phyloP scores from a whole-genome alignment of 2,797 vertebrate genomes.

The Sebastes aleutianus region DNA sequence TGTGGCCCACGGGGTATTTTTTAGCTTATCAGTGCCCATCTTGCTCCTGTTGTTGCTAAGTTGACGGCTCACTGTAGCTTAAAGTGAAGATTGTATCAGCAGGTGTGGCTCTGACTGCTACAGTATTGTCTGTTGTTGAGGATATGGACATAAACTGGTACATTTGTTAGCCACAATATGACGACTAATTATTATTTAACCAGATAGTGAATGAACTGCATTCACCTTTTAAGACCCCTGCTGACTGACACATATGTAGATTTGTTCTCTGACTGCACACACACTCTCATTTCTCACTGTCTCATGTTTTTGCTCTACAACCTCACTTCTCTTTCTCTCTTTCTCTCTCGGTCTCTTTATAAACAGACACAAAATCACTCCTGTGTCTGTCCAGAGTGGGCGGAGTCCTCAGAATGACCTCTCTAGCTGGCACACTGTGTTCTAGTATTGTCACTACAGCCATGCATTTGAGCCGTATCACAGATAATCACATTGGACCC shows the following conservation, averaged over 20 bases:
- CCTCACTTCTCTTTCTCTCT: neutral
- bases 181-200: neutral
- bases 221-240: neutral
- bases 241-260: neutral
- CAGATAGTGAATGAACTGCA: neutral
- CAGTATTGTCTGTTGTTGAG: neutral
- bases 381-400: slow-evolving; percentile 47
- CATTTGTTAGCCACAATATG: neutral
- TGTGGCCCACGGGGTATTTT: neutral
- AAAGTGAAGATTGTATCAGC: slow-evolving; percentile 1
- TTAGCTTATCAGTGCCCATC: neutral
- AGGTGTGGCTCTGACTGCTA: neutral
- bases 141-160: neutral
- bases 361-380: slow-evolving; percentile 14
- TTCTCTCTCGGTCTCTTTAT: neutral
- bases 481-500: slow-evolving; percentile 64
- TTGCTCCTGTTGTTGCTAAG: neutral
- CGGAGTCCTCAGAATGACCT: slow-evolving; percentile 58
- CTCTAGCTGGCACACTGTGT: slow-evolving; percentile 73
- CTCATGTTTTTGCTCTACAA: slow-evolving; percentile 9
- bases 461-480: slow-evolving; percentile 45
- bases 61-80: neutral
- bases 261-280: neutral
- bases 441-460: slow-evolving; percentile 60
- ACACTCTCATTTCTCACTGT: neutral